A percentile compares a stretch with the other conserved stretches of the same genome.
Conservation (phyloP, 2,113 vertebrate species). For the Nothoprocta perdicaria region DNA sequence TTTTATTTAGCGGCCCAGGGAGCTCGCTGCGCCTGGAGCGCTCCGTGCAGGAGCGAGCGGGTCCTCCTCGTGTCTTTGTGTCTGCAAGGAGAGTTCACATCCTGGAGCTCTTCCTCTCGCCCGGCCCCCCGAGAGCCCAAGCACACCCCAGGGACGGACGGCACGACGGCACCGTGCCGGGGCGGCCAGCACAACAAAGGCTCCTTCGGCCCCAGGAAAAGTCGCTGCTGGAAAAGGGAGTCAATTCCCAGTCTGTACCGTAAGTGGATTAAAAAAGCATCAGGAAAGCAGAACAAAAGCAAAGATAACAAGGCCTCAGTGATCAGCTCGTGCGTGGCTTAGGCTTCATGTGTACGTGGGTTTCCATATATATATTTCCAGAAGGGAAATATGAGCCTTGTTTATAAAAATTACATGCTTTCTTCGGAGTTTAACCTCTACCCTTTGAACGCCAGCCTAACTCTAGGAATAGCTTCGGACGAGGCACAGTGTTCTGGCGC, state of each 20-base stretch:
- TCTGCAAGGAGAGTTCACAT: constrained; percentile 51
- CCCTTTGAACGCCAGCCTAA: constrained; percentile 50
- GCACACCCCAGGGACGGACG: constrained; percentile 52
- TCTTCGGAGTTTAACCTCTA: constrained; percentile 48
- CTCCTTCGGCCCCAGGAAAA: constrained; percentile 52
- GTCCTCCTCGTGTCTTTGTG: constrained; percentile 46
- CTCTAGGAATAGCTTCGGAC: constrained; percentile 16
- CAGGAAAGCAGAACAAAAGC: constrained; percentile 42
- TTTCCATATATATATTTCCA: constrained; percentile 57
- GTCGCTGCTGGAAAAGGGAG: constrained; percentile 68
- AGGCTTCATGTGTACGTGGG: not conserved
- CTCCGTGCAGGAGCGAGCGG: not conserved
- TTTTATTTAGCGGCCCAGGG: not conserved
- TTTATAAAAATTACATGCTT: constrained; percentile 75
- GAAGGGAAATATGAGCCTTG: constrained; percentile 53
- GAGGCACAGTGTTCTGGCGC: constrained; percentile 21
- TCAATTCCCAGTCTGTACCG: constrained; percentile 56
- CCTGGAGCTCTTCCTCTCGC: constrained; percentile 64
- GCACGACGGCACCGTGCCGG: constrained; percentile 34
- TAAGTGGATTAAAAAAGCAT: constrained; percentile 51
- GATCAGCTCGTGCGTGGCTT: not conserved
- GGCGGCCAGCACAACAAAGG: constrained; percentile 69
- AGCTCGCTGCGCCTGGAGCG: not conserved
- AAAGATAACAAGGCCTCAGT: not conserved
- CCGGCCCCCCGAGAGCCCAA: constrained; percentile 57